Conservation (phyloP, 2,888 invertebrate genomes). For the Pollenia labialis region DNA sequence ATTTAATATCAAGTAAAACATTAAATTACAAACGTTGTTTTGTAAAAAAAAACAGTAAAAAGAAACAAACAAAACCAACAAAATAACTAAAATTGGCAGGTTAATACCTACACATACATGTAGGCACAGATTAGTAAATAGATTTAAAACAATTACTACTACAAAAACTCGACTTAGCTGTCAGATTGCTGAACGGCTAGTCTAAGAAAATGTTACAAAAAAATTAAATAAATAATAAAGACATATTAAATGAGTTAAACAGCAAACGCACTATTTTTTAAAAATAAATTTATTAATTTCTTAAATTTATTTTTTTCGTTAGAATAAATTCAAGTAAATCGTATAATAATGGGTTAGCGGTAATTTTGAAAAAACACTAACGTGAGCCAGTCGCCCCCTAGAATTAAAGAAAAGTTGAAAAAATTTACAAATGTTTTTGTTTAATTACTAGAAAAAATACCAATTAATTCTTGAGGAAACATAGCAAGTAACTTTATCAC, state of each 20-base stretch:
- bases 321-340: too few relatives aligned
- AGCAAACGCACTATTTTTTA: constrained; percentile 15
- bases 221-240: neutral
- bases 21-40: constrained; percentile 19
- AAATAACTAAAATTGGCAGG: constrained; percentile 42
- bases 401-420: too few relatives aligned
- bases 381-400: too few relatives aligned
- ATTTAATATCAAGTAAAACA: constrained; percentile 37
- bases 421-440: too few relatives aligned
- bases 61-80: neutral
- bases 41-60: too few relatives aligned
- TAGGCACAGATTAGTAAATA: constrained; percentile 42
- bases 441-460: too few relatives aligned
- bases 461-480: too few relatives aligned
- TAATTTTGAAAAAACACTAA: too few relatives aligned
- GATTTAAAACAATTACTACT: constrained; percentile 57
- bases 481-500: too few relatives aligned
- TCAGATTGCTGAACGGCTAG: constrained; percentile 50
- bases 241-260: neutral
- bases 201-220: constrained; percentile 30
- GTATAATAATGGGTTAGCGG: too few relatives aligned
- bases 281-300: too few relatives aligned
- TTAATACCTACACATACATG: constrained; percentile 29
- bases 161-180: constrained; percentile 37
- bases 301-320: too few relatives aligned